Conservation (phyloP, 2,113 vertebrate species). For the Cavia aperea region DNA sequence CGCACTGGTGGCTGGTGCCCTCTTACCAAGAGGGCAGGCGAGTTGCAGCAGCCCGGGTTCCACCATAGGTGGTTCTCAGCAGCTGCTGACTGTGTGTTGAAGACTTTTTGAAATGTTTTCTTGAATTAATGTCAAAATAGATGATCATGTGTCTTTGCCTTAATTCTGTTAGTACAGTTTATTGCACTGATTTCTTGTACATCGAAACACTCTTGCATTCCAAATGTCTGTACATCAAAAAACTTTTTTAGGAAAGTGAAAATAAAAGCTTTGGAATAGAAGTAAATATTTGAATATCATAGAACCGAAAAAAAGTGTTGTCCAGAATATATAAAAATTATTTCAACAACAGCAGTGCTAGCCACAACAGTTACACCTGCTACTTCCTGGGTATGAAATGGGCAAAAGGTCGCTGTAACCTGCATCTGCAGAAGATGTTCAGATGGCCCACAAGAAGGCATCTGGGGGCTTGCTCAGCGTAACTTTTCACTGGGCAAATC, state of each 20-base stretch:
- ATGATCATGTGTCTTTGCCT: background rate
- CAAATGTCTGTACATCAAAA: background rate
- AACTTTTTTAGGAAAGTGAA: background rate
- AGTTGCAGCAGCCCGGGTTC: too few species aligned
- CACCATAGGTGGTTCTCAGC: too few species aligned
- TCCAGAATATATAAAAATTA: background rate
- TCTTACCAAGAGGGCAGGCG: too few species aligned
- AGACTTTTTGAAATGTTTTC: background rate
- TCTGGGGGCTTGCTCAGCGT: background rate
- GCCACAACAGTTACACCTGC: background rate
- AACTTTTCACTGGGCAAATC: background rate
- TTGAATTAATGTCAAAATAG: background rate
- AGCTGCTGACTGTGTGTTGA: too few species aligned
- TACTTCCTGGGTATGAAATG: background rate
- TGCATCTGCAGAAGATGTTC: background rate
- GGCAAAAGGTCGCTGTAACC: background rate
- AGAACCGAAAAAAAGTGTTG: background rate
- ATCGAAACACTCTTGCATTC: background rate
- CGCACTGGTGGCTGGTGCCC: too few species aligned
- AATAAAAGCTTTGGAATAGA: background rate
- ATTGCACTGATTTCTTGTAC: background rate
- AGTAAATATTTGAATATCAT: conserved; percentile 12
- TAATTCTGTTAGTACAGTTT: background rate
- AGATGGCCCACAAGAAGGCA: background rate
- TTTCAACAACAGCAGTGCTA: background rate